These are phyloP conservation scores for Orbicella faveolata DNA, from an alignment of 64 coral and sea anemone genomes.

Conservation along the genomic window DNA sequence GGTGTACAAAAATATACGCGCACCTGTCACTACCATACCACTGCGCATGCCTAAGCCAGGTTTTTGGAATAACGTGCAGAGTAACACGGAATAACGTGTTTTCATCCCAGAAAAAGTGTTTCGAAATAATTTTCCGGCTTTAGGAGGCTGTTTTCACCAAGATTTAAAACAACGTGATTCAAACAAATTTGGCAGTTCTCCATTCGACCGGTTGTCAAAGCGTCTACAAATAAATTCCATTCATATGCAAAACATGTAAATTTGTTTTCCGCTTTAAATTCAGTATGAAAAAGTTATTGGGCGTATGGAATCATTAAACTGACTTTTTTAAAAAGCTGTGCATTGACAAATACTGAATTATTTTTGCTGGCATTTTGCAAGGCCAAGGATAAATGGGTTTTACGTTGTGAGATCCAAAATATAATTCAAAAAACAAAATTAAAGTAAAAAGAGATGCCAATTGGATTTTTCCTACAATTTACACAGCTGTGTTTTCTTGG, in stretches of 20 bases:
- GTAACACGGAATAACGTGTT: not conserved
- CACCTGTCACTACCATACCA: not conserved
- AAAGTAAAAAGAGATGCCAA: not conserved
- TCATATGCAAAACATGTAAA: conserved; percentile 10
- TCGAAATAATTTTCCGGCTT: not conserved
- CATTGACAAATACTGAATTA: too few relatives aligned
- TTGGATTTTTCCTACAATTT: not conserved
- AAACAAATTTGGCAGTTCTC: not conserved
- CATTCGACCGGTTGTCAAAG: not conserved
- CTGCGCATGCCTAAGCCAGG: not conserved
- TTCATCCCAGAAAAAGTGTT: not conserved
- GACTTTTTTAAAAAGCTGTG: not conserved
- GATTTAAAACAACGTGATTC: not conserved
- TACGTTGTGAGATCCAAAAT: not conserved
- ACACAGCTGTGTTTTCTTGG: not conserved
- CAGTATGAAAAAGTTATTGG: not conserved
- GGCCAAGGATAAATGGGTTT: too few relatives aligned
- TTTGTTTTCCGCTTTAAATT: not conserved
- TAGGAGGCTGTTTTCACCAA: not conserved
- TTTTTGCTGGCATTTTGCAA: too few relatives aligned
- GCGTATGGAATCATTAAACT: not conserved
- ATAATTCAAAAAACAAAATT: not conserved
- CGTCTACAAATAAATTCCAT: not conserved
- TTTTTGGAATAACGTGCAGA: not conserved
- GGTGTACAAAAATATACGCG: too few relatives aligned